Base-by-base conservation (phyloP, 37 sponge, comb jelly and placozoan species). In the Geodia barretti region DNA sequence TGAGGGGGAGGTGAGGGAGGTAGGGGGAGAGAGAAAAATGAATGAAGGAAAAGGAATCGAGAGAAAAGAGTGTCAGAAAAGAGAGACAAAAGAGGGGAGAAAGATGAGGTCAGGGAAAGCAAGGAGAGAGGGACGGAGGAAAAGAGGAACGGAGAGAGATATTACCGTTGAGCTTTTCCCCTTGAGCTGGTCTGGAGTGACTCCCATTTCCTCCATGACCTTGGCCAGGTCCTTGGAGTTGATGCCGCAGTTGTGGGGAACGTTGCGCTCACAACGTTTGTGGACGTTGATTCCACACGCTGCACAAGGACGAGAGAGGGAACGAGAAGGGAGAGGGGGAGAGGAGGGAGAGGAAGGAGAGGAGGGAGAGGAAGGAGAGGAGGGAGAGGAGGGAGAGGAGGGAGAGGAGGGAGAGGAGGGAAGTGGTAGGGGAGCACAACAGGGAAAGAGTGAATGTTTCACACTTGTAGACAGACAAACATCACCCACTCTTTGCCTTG, bases 271-370 rank as follows among this genome's bases (percentile, higher is more conserved):
- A 79, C 99, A 98, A 3, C 99, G 74, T 68, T 92, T 90, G 88
- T 98, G 99, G 1, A 96, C 95, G 68, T 96, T 98, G 31, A 95
- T 74, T 47, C 92, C 92, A 86, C 99, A 98, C 21, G 84, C 98
- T 70, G 67, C 35, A 33, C 19, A 14, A 14, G 54, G 54, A 17
- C 11, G 43, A 33, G 72, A 19, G 14, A 32, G 72, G 32, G 37
- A 14, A 39, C 20, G 36, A 34, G 77, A 60, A 1, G 63, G 77
- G 33, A 35, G 33, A 14, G 14, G 54, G 54, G 54, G 14, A 14
- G 54, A 14, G 38, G 37, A 39, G 38, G 14, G 54, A 14, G 54
- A 47, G 54, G 54, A 14, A 47, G 54, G 54, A 14, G 14, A 14
- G 54, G 54, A 47, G 54, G 54, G 54, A 47, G 54, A 47, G 54